phyloP scores from a whole-genome alignment of 2,113 vertebrate genomes.

The Menidia beryllina region DNA sequence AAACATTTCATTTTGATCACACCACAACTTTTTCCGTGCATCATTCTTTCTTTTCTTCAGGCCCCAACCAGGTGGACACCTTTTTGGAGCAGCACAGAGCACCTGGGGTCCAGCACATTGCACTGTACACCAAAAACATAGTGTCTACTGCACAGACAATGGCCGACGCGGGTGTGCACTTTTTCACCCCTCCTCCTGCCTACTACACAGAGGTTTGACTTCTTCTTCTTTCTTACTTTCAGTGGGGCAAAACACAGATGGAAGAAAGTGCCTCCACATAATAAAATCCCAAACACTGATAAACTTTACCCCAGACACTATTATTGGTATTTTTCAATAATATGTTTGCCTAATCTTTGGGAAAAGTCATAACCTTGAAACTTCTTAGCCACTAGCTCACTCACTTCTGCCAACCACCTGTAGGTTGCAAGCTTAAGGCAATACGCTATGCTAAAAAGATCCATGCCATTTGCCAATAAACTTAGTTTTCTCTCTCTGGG shows the following conservation, averaged over 20 bases:
- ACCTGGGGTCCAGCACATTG: slow-evolving; percentile 91
- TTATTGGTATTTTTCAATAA: background rate
- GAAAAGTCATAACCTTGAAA: background rate
- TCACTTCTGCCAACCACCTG: no score
- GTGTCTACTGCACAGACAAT: slow-evolving; percentile 76
- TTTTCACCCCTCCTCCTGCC: slow-evolving; percentile 85
- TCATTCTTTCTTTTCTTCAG: slow-evolving; percentile 48
- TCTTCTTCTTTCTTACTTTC: no score
- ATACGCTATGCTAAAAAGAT: no score
- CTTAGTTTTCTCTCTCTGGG: no score
- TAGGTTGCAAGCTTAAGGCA: no score
- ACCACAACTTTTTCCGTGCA: background rate
- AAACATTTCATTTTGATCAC: background rate
- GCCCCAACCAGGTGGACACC: slow-evolving; percentile 88
- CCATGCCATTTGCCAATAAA: no score
- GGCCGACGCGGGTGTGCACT: slow-evolving; percentile 78
- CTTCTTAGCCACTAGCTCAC: background rate
- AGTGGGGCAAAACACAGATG: background rate
- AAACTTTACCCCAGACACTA: background rate
- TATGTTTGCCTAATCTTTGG: background rate
- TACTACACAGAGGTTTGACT: slow-evolving; percentile 87
- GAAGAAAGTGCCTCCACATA: slow-evolving; percentile 15
- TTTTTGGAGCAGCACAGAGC: slow-evolving; percentile 88
- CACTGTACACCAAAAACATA: slow-evolving; percentile 86
- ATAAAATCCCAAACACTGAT: background rate